phyloP scores from a whole-genome alignment of 1,140 invertebrate genomes.

The Palaemon carinicauda region DNA sequence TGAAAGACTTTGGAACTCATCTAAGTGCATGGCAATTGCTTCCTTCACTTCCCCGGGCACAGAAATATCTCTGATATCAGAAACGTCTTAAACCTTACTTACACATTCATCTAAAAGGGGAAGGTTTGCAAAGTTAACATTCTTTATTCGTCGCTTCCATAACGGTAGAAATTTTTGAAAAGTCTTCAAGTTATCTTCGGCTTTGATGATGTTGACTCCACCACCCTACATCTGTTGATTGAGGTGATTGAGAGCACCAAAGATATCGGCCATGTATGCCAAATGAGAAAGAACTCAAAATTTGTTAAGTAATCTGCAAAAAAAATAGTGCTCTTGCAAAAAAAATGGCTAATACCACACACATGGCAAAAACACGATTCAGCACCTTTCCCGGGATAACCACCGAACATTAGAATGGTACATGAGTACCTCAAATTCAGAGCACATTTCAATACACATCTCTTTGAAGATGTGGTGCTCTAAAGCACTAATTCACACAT shows the following conservation, averaged over 20 bases:
- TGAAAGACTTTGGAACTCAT: slow-evolving; percentile 5
- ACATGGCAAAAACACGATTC: too few relatives aligned
- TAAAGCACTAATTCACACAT: slow-evolving; percentile 12
- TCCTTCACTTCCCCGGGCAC: slow-evolving; percentile 33
- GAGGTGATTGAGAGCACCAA: too few relatives aligned
- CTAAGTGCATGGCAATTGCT: slow-evolving; percentile 34
- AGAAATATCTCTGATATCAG: too few relatives aligned
- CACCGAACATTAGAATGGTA: slow-evolving; percentile 37
- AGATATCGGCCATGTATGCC: slow-evolving; percentile 11
- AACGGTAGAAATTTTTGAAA: slow-evolving; percentile 28
- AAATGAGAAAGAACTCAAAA: slow-evolving; percentile 17
- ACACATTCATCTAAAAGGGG: slow-evolving; percentile 38
- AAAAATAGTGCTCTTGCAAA: slow-evolving; percentile 12
- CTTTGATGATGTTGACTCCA: neutral
- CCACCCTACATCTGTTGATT: too few relatives aligned
- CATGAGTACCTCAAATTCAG: slow-evolving; percentile 35
- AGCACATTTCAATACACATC: slow-evolving; percentile 39
- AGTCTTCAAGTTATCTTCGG: slow-evolving; percentile 3
- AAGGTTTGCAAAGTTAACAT: slow-evolving; percentile 56
- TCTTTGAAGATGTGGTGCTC: slow-evolving; percentile 28
- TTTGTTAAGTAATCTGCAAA: slow-evolving; percentile 21
- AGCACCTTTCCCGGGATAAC: too few relatives aligned
- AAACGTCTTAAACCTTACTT: slow-evolving; percentile 27
- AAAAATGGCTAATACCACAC: neutral
- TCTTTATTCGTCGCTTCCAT: slow-evolving; percentile 55